Evolutionary conservation across 2,888 invertebrate species (phyloP).

Genomic region (Argynnis bischoffii): DNA sequence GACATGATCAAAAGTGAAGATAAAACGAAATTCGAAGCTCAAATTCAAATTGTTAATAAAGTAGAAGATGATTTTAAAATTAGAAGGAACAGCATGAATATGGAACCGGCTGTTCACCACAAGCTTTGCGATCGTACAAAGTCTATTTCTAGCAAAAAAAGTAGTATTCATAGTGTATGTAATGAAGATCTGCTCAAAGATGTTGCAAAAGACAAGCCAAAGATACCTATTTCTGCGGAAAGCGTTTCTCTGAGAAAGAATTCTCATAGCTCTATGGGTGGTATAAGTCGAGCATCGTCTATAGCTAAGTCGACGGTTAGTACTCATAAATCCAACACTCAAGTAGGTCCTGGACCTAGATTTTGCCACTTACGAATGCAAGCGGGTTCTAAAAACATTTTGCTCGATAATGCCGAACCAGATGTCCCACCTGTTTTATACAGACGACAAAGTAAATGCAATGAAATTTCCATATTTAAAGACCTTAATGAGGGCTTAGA

Average conservation of each 20-base stretch:
- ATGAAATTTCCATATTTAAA: conserved; percentile 73
- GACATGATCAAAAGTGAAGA: conserved; percentile 54
- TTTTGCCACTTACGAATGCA: conserved; percentile 90
- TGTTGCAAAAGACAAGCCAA: conserved; percentile 55
- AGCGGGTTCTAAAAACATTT: conserved; percentile 89
- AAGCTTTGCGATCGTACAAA: conserved; percentile 82
- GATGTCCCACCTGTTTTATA: conserved; percentile 88
- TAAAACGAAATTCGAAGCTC: conserved; percentile 47
- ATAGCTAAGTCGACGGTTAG: conserved; percentile 77
- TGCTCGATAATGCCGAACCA: conserved; percentile 89
- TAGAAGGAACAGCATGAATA: conserved; percentile 56
- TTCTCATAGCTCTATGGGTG: conserved; percentile 75
- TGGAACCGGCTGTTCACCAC: conserved; percentile 82
- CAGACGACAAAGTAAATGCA: conserved; percentile 82
- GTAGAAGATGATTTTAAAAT: conserved; percentile 55
- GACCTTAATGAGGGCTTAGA: conserved; percentile 70
- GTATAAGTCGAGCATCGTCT: conserved; percentile 74
- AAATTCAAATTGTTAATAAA: conserved; percentile 45
- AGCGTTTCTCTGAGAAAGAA: conserved; percentile 60
- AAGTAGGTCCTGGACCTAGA: conserved; percentile 85
- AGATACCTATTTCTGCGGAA: conserved; percentile 55
- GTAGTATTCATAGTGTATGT: conserved; percentile 63
- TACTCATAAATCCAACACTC: conserved; percentile 74
- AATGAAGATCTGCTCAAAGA: conserved; percentile 68
- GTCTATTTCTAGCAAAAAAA: conserved; percentile 72